Evolutionary conservation across 2,888 invertebrate genomes (phyloP).

Genomic region (Lycocerus yunnanus): DNA sequence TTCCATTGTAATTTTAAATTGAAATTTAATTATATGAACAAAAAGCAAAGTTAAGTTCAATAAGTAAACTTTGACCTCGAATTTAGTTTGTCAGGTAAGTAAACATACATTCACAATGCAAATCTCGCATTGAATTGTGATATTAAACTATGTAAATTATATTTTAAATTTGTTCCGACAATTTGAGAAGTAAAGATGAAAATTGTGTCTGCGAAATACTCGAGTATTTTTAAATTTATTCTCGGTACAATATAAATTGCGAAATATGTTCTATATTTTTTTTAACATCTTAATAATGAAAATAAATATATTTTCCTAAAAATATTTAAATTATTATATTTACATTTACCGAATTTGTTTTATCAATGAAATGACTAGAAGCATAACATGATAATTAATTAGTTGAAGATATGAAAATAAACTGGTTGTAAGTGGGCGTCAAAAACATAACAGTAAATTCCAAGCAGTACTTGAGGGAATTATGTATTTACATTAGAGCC

Average conservation of each 20-base stretch:
- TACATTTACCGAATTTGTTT: neutral
- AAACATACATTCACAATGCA: neutral
- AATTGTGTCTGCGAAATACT: neutral
- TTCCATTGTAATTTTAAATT: neutral
- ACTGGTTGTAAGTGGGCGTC: neutral
- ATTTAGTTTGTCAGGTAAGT: neutral
- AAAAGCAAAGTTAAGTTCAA: neutral
- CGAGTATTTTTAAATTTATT: neutral
- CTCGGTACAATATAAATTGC: neutral
- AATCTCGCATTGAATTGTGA: neutral
- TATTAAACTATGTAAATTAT: neutral
- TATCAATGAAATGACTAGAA: neutral
- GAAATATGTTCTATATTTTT: neutral
- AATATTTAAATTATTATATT: neutral
- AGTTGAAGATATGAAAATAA: neutral
- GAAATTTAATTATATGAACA: neutral
- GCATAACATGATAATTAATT: neutral
- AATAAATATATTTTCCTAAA: neutral
- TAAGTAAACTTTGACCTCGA: neutral
- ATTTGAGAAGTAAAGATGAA: neutral
- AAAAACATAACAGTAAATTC: neutral
- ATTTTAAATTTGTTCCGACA: neutral
- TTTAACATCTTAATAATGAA: neutral
- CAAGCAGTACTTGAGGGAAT: neutral
- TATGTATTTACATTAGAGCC: neutral